Conservation (phyloP, 1,140 invertebrate species). For the Neotoxoptera formosana region DNA sequence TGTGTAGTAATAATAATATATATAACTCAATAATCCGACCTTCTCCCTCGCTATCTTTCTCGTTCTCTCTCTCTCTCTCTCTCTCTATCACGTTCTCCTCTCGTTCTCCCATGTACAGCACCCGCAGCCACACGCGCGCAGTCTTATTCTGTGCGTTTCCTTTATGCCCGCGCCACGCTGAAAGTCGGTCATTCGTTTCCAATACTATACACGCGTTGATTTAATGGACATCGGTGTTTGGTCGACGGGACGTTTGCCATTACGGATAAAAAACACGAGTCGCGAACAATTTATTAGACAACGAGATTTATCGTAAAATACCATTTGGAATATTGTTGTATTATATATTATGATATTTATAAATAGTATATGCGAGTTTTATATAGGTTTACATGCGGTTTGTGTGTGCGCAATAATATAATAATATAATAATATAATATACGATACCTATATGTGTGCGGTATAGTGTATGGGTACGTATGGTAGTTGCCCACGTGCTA, state of each 20-base stretch:
- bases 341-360: constrained; percentile 10
- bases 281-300: constrained; percentile 7
- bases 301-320: constrained; percentile 21
- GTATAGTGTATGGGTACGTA: neutral
- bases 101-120: neutral
- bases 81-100: neutral
- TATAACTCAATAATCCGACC: neutral
- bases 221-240: constrained; percentile 4
- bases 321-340: neutral
- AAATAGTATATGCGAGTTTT: neutral
- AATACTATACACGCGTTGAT: neutral
- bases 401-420: neutral
- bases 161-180: neutral
- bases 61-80: neutral
- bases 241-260: neutral
- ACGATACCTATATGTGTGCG: neutral
- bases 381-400: neutral
- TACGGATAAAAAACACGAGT: neutral
- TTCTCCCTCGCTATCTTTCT: neutral
- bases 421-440: neutral
- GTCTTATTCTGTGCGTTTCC: neutral
- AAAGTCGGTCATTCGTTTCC: constrained; percentile 42
- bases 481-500: constrained; percentile 3
- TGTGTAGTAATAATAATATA: neutral
- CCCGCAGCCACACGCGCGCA: neutral